A percentile compares a stretch with the other conserved stretches of the same genome.
Evolutionary conservation across 2,113 vertebrate genomes (phyloP).

Genomic region (Barnardius zonarius): DNA sequence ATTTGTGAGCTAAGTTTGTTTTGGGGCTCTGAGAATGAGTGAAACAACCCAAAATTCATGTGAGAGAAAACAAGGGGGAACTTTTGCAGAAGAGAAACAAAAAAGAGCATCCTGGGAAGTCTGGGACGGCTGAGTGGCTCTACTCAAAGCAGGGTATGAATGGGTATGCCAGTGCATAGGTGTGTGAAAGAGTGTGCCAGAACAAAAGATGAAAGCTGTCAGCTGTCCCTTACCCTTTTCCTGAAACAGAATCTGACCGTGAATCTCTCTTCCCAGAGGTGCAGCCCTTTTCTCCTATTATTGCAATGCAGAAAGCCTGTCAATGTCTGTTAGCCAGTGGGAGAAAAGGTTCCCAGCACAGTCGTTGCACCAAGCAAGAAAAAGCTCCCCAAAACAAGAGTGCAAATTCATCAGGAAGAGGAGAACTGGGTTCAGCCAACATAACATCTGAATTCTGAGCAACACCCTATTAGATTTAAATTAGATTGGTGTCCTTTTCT

Average conservation of each 20-base stretch:
- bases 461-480: background rate
- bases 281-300: background rate
- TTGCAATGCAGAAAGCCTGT: background rate
- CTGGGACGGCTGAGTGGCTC: background rate
- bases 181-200: background rate
- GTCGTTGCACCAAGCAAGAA: background rate
- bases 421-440: background rate
- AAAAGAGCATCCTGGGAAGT: background rate
- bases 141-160: background rate
- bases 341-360: background rate
- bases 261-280: background rate
- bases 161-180: background rate
- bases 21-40: background rate
- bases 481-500: background rate
- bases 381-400: background rate
- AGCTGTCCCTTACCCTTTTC: background rate
- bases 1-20: background rate
- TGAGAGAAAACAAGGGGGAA: background rate
- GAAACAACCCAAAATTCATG: background rate
- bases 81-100: background rate
- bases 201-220: background rate
- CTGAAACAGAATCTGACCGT: background rate
- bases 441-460: background rate
- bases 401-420: background rate
- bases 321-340: background rate